Conservation (phyloP, 1,140 invertebrate genomes). For the Macrotrachela quadricornifera region DNA sequence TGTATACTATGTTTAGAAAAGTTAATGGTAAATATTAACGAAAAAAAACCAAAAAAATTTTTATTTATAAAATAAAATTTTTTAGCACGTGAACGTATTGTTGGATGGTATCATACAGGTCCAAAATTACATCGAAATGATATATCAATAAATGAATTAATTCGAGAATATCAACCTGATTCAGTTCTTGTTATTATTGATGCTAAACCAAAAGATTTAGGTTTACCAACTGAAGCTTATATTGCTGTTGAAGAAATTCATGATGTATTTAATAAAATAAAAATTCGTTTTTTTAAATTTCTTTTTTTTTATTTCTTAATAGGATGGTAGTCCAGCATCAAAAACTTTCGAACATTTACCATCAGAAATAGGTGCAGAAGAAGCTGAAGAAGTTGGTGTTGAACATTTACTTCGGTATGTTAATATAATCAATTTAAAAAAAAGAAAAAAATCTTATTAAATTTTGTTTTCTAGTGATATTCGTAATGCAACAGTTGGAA, state of each 20-base stretch:
- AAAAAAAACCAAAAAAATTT: not conserved
- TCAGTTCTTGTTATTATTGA: conserved; percentile 37
- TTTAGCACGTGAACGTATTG: conserved; percentile 74
- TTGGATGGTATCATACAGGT: conserved; percentile 98
- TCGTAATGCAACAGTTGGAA: conserved; percentile 97
- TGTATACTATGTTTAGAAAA: no score
- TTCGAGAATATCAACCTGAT: conserved; percentile 80
- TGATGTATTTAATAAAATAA: conserved; percentile 41
- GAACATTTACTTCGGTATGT: conserved; percentile 61
- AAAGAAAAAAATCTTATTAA: no score
- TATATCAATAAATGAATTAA: conserved; percentile 88
- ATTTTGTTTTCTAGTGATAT: conserved; percentile 42
- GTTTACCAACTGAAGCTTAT: conserved; percentile 93
- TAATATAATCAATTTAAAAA: no score
- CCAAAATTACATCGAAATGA: conserved; percentile 97
- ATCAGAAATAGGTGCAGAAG: conserved; percentile 99
- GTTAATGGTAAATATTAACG: no score
- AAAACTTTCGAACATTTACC: conserved; percentile 98
- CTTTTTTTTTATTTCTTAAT: conserved; percentile 11
- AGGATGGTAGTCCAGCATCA: conserved; percentile 91
- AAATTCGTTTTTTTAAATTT: not conserved
- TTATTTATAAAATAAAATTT: conserved; percentile 10
- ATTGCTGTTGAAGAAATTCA: conserved; percentile 95
- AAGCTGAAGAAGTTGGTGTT: conserved; percentile 97
- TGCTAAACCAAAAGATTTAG: conserved; percentile 74